phyloP scores from a whole-genome alignment of 1,140 invertebrate genomes.

The Aporrectodea caliginosa region DNA sequence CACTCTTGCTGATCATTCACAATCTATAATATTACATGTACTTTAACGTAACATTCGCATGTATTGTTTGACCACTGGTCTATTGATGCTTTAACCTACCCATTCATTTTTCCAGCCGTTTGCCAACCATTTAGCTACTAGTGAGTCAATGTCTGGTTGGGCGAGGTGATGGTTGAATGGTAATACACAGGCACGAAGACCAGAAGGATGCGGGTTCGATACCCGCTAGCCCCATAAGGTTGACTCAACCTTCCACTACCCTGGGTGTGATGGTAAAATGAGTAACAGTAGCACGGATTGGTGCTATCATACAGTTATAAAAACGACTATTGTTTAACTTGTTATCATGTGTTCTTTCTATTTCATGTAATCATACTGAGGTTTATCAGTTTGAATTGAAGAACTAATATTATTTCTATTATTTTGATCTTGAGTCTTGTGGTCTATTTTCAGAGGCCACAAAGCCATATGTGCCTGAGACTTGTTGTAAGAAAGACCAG shows the following conservation, averaged over 20 bases:
- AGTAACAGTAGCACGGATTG: too few relatives aligned
- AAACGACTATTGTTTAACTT: background rate
- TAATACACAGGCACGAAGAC: too few relatives aligned
- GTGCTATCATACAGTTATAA: background rate
- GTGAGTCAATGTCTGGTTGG: too few relatives aligned
- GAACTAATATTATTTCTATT: background rate
- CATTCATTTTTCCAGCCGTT: background rate
- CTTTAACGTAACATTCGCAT: background rate
- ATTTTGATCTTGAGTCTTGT: background rate
- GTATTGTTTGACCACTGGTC: background rate
- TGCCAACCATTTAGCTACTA: too few relatives aligned
- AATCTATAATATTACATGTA: background rate
- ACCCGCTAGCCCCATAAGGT: too few relatives aligned
- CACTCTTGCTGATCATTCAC: background rate
- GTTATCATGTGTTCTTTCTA: background rate
- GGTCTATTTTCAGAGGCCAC: background rate
- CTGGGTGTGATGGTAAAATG: too few relatives aligned
- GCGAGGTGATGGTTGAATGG: too few relatives aligned
- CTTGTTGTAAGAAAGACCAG: slow-evolving; percentile 4
- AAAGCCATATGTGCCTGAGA: background rate
- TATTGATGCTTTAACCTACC: background rate
- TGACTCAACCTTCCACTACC: too few relatives aligned
- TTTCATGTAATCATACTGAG: background rate
- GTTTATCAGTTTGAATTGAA: background rate
- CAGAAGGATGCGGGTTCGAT: too few relatives aligned